phyloP scores from a whole-genome alignment of 2,888 invertebrate species.

The Matsumyia berberina region DNA sequence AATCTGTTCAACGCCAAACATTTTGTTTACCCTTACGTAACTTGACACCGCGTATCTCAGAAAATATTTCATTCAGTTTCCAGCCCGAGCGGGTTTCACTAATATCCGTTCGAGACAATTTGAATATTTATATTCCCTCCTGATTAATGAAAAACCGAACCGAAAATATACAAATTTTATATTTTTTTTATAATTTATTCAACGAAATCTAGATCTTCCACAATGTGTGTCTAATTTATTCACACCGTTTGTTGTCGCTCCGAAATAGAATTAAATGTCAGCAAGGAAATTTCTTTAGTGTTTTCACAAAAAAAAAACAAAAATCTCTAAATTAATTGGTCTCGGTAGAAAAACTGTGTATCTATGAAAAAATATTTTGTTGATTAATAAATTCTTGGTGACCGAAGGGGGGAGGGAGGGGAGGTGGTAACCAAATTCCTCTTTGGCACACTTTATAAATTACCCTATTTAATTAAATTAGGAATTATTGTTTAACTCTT shows the following conservation, averaged over 20 bases:
- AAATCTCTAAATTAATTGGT: conserved; percentile 30
- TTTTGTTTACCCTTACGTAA: conserved; percentile 42
- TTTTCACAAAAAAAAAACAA: background rate
- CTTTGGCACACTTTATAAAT: conserved; percentile 65
- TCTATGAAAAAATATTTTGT: conserved; percentile 8
- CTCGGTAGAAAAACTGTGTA: background rate
- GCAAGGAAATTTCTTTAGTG: conserved; percentile 13
- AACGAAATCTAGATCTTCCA: conserved; percentile 41
- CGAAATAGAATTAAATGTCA: conserved; percentile 22
- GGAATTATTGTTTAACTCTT: conserved; percentile 35
- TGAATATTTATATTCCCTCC: conserved; percentile 17
- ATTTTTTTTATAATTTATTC: conserved; percentile 35
- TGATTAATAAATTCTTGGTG: conserved; percentile 36
- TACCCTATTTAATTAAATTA: conserved; percentile 48
- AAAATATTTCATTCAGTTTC: conserved; percentile 22
- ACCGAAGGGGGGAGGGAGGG: background rate
- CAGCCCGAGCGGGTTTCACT: conserved; percentile 1
- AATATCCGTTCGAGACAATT: background rate
- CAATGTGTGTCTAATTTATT: conserved; percentile 35
- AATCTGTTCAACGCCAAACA: background rate
- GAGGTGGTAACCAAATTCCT: conserved; percentile 15
- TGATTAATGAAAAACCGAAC: conserved; percentile 19
- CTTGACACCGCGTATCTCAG: conserved; percentile 5
- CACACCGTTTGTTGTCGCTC: conserved; percentile 11
- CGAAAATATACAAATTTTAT: background rate